Percentiles rank a stretch among this genome's conserved stretches.
Conservation (phyloP, 2,888 invertebrate species). For the Drosophila birchii region DNA sequence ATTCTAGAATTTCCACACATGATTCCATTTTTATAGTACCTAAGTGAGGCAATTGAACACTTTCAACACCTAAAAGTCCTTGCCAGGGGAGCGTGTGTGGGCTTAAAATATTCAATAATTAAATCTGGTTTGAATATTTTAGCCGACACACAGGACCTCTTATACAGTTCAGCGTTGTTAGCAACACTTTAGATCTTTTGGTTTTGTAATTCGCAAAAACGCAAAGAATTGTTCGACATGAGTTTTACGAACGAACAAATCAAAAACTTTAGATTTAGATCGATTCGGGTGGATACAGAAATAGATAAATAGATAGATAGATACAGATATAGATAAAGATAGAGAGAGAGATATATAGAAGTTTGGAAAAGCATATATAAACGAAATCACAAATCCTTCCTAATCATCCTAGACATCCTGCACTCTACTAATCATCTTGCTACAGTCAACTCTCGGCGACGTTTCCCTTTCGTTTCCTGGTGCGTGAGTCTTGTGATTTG, state of each 20-base stretch:
- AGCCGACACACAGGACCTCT: constrained; percentile 57
- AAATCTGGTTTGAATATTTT: constrained; percentile 60
- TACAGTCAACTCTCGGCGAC: constrained; percentile 40
- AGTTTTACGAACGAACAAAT: constrained; percentile 49
- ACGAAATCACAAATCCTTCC: constrained; percentile 44
- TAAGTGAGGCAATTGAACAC: constrained; percentile 18
- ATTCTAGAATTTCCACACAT: constrained; percentile 79
- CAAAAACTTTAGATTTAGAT: constrained; percentile 52
- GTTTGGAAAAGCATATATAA: constrained; percentile 59
- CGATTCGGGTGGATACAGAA: constrained; percentile 42
- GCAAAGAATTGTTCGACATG: constrained; percentile 82
- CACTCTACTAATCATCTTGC: constrained; percentile 24
- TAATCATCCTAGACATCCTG: constrained; percentile 25
- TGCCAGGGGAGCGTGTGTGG: constrained; percentile 43
- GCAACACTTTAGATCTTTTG: constrained; percentile 70
- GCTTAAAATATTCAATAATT: constrained; percentile 67
- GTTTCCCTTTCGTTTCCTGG: constrained; percentile 30
- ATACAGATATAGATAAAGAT: constrained; percentile 49
- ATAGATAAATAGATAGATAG: constrained; percentile 26
- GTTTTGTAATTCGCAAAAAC: constrained; percentile 85
- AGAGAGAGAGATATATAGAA: constrained; percentile 35
- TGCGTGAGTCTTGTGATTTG: constrained; percentile 44
- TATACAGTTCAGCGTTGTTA: constrained; percentile 41
- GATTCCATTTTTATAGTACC: constrained; percentile 77
- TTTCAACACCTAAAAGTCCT: constrained; percentile 18